These are phyloP conservation scores for Drosophila borealis DNA, from an alignment of 2,888 invertebrate species.

Conservation along the genomic window DNA sequence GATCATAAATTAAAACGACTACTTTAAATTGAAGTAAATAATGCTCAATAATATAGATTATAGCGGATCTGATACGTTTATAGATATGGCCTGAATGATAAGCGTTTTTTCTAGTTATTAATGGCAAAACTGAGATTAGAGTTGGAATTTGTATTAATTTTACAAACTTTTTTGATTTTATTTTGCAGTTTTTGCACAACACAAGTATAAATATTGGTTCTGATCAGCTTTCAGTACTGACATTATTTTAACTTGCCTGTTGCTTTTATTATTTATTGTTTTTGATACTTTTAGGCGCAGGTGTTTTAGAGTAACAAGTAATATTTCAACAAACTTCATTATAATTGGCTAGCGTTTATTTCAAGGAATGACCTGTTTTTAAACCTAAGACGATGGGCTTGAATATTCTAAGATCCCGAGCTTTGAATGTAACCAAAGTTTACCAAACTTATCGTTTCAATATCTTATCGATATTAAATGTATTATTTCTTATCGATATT, in stretches of 20 bases:
- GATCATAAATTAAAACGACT: conserved; percentile 27
- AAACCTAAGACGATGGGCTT: background rate
- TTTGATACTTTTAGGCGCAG: too few species aligned
- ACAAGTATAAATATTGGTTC: background rate
- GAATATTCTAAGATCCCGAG: background rate
- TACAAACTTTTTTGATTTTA: background rate
- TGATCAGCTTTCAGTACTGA: background rate
- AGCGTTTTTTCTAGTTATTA: conserved; percentile 15
- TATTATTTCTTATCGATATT: conserved; percentile 13
- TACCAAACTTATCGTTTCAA: background rate
- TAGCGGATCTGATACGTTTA: conserved; percentile 27
- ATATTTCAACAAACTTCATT: too few species aligned
- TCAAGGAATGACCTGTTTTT: too few species aligned
- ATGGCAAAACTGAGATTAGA: conserved; percentile 47
- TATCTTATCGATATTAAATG: conserved; percentile 3
- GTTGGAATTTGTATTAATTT: conserved; percentile 26
- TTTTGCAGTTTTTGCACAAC: background rate
- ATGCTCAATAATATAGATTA: conserved; percentile 48
- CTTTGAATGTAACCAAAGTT: background rate
- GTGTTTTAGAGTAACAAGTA: too few species aligned
- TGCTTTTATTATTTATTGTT: too few species aligned
- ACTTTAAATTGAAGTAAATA: conserved; percentile 42
- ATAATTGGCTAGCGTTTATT: too few species aligned
- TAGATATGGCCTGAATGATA: conserved; percentile 40
- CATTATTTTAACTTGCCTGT: too few species aligned